Evolutionary conservation across 2,888 invertebrate species (phyloP), one percentile per base, ranked within the genome.

Genomic region (Gymnocheta viridis): DNA sequence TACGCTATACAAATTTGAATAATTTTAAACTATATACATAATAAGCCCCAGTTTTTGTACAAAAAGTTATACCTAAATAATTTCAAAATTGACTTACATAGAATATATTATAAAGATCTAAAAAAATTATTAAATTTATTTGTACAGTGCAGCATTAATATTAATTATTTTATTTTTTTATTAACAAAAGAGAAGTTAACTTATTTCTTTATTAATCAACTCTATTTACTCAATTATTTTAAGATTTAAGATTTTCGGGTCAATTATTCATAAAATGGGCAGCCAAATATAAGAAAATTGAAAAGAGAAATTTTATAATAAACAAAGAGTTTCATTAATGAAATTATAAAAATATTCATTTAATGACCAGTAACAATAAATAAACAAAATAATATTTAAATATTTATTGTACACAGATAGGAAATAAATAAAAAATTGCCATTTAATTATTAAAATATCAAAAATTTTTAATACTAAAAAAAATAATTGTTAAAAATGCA

Each of bases 241-340:
- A 51, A 56, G 10, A 22, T 58, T 69, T 22, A 62, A 56, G 56
- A 74, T 79, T 82, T 64, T 79, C 32, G 70, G 49, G 82, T 82
- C 82, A 82, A 82, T 82, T 82, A 82, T 35, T 44, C 44, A 72
- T 77, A 38, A 49, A 58, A 62, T 64, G 70, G 64, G 69, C 64
- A 73, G 58, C 66, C 32, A 73, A 73, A 41, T 41, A 41, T 19
- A 51, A 24, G 14, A 27, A 69, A 38, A 24, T 29, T 17, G 7
- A 7, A 32, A 69, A 49, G 5, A 49, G 6, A 19, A 27, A 35
- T 29, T 6, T 32, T 5, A 32, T n/a, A n/a, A n/a, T 54, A 54
- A 67, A 54, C 49, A 67, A 62, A 44, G 69, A 69, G 64, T 82
- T 82, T 82, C 70, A 70, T 72, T 64, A 38, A 32, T 54, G 64